These are phyloP conservation scores for Drosophila paucipuncta DNA, from an alignment of 2,888 invertebrate species.

Conservation along the genomic window DNA sequence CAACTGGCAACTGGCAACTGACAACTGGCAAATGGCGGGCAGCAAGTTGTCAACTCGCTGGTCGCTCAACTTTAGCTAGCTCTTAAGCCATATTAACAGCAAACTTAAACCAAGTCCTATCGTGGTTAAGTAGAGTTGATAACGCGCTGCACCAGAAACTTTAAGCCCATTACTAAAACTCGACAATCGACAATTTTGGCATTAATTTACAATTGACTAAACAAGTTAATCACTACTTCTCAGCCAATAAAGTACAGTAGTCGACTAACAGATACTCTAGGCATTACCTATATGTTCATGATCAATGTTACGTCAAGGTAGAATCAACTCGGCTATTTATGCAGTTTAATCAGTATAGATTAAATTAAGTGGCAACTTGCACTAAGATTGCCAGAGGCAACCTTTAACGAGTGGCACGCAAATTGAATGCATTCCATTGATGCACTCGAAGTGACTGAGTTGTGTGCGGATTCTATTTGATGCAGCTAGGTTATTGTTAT, in stretches of 20 bases:
- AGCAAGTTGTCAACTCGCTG: conserved; percentile 36
- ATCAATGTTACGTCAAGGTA: neutral
- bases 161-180: neutral
- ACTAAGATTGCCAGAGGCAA: conserved; percentile 2
- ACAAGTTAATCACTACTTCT: neutral
- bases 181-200: neutral
- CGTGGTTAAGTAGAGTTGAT: neutral
- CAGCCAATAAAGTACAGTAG: neutral
- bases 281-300: neutral
- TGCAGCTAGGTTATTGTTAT: conserved; percentile 29
- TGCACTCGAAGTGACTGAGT: neutral
- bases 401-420: conserved; percentile 31
- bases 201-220: neutral
- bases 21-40: conserved; percentile 15
- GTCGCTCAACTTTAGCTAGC: conserved; percentile 41
- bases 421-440: conserved; percentile 12
- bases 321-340: neutral
- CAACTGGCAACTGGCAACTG: conserved; percentile 17
- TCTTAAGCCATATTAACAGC: neutral
- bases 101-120: neutral
- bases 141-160: neutral
- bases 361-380: neutral
- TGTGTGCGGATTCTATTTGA: neutral
- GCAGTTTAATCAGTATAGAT: neutral
- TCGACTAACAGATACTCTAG: neutral